Base-by-base conservation (phyloP, 2,797 vertebrate species). In the Ptychadena robeensis region DNA sequence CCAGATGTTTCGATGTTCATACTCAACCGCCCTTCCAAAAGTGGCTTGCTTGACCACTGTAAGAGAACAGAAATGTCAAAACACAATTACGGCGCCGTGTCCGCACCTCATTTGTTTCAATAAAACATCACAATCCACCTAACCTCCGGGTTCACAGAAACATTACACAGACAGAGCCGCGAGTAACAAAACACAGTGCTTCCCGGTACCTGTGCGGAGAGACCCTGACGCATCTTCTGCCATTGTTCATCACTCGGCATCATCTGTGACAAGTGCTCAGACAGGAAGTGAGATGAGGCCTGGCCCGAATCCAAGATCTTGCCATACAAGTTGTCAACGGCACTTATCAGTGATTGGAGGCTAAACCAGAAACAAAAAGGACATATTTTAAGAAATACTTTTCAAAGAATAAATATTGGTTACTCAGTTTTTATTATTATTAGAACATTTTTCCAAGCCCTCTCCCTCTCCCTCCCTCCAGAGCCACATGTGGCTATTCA, bases 21-120 rank as follows among this genome's bases (percentile, higher is more conserved):
- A 90, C 94, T 91, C 83, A 97, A 86, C 70, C 93, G 92, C 80
- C 94, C 92, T 66, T 93, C 93, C 86, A 98, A 87, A 86, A 99
- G 92, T 57, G 97, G 95, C 34, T 88, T 91, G 88, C 95, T 95
- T 61, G 97, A 87, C 97, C 98, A 99, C 98, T 99, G 87, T 40
- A 89, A 85, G 44, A 87, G 0, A 18, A 64, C 25, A 66, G 37
- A 71, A 35, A 9, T n/a, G 59, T 78, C 69, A 83, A 59, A 73
- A 79, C 44, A 61, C 34, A 38, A 67, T 35, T n/a, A 57, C 6
- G 0, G 53, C 12, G 30, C 2, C 59, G 10, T 9, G 31, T 69
- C 70, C 44, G 27, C 75, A 68, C 27, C 25, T 70, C 48, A 22
- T 70, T 59, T 31, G 67, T 70, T 30, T 38, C 4, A 31, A 38